These are phyloP conservation scores for Plagodis pulveraria DNA, from an alignment of 2,888 invertebrate genomes.

Conservation along the genomic window DNA sequence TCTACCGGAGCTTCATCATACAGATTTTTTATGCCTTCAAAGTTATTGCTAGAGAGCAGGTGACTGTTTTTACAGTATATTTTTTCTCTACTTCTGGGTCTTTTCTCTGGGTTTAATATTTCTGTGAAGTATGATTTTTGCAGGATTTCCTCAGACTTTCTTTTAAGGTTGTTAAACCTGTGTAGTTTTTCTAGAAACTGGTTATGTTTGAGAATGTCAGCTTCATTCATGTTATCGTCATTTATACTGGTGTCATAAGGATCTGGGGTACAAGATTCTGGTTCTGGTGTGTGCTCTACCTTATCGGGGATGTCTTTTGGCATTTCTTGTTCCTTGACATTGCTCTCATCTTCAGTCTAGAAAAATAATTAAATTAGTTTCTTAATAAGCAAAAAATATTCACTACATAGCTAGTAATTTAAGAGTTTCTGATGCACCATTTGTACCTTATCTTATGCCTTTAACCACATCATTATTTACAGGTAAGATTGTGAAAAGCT, in stretches of 20 bases:
- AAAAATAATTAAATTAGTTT: conserved; percentile 28
- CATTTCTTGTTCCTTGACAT: conserved; percentile 65
- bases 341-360: conserved; percentile 75
- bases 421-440: too few relatives aligned
- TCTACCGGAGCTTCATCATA: conserved; percentile 72
- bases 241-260: conserved; percentile 56
- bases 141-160: conserved; percentile 78
- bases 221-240: conserved; percentile 60
- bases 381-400: too few relatives aligned
- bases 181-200: conserved; percentile 77
- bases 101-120: conserved; percentile 68
- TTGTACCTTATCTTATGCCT: too few relatives aligned
- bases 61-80: conserved; percentile 58
- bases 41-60: conserved; percentile 56
- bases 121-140: conserved; percentile 75
- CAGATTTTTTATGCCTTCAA: conserved; percentile 65
- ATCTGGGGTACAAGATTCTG: conserved; percentile 64
- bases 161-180: conserved; percentile 72
- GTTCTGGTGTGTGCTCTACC: conserved; percentile 61
- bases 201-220: conserved; percentile 70
- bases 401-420: too few relatives aligned
- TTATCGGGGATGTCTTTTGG: conserved; percentile 60
- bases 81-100: conserved; percentile 73
- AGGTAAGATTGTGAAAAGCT: too few relatives aligned
- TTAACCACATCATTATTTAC: too few relatives aligned